phyloP scores from a whole-genome alignment of 2,797 vertebrate species.

The Galaxias olidus region DNA sequence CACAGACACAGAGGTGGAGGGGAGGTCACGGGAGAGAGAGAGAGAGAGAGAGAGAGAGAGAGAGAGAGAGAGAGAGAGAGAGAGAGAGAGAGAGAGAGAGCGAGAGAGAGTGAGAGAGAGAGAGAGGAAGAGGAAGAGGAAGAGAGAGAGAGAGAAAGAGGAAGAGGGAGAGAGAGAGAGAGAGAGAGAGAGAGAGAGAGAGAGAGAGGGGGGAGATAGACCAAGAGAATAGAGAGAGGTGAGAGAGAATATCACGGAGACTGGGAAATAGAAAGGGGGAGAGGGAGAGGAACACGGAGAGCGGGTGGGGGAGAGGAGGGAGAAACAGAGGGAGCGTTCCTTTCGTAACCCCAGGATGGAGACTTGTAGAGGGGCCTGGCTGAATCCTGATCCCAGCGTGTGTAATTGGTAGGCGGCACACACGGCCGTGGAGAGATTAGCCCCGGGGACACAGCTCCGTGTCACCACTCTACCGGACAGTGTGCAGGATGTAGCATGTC shows the following conservation, averaged over 20 bases:
- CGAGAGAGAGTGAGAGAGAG: neutral
- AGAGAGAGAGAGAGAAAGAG: conserved; percentile 1
- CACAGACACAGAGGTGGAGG: neutral
- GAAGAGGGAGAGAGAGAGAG: neutral
- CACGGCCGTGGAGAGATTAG: no score
- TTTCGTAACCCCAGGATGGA: no score
- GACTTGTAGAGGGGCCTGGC: no score
- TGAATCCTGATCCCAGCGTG: no score
- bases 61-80: conserved; percentile 3
- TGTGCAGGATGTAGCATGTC: no score
- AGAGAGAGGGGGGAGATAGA: neutral
- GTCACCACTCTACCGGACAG: no score
- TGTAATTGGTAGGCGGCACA: no score
- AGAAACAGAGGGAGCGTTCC: neutral
- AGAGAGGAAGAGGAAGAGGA: neutral
- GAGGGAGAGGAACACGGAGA: neutral
- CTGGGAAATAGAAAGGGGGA: neutral
- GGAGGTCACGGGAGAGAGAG: neutral
- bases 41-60: neutral
- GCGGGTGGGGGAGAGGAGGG: neutral
- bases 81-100: neutral
- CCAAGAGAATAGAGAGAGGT: neutral
- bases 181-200: neutral
- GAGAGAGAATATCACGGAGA: neutral
- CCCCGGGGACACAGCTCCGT: no score